Evolutionary conservation across 53 echinoderm and acorn worm species (phyloP), one percentile per base, ranked within the genome.

Genomic region (Echinometra lucunter): DNA sequence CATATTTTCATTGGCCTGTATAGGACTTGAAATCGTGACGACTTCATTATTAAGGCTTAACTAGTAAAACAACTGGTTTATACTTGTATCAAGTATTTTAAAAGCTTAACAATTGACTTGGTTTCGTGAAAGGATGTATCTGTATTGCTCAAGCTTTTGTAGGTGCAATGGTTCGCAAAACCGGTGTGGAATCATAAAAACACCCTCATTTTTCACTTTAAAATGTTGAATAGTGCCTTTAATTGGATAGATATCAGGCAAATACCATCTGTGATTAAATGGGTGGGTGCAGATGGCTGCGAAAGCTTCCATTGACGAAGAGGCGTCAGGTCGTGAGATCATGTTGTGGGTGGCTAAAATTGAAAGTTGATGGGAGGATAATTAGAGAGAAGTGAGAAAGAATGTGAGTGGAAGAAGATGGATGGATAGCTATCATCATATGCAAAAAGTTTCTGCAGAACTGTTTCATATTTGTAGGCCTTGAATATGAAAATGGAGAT

Each of bases 301-400:
- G 47, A 45, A 4, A 13, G 7, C 12, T 85, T 28, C 53, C 30
- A 49, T 57, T 58, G 89, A 60, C 38, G n/a, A n/a, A n/a, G 58
- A 89, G 89, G 89, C 89, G 89, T 57, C 89, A 89, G 37, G 57
- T 57, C 15, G 89, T 89, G 89, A 89, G 89, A 89, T 89, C 60
- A 89, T 89, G 37, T 37, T 58, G 89, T 89, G 27, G 89, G 89
- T n/a, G 37, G 58, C 58, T 23, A n/a, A 89, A 89, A 89, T 89
- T 89, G 89, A 89, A 89, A 89, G 63, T 89, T 60, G 60, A 89
- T 89, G 89, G 89, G 60, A 40, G 37, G 89, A 57, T 89, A 89
- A 89, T 89, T 89, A 89, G 37, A 38, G 32, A 58, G 89, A 60
- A 89, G 89, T 89, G 89, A 58, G 89, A 89, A 89, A 85, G n/a